Base-by-base conservation (phyloP, 2,888 invertebrate species). In the Netelia virgata region DNA sequence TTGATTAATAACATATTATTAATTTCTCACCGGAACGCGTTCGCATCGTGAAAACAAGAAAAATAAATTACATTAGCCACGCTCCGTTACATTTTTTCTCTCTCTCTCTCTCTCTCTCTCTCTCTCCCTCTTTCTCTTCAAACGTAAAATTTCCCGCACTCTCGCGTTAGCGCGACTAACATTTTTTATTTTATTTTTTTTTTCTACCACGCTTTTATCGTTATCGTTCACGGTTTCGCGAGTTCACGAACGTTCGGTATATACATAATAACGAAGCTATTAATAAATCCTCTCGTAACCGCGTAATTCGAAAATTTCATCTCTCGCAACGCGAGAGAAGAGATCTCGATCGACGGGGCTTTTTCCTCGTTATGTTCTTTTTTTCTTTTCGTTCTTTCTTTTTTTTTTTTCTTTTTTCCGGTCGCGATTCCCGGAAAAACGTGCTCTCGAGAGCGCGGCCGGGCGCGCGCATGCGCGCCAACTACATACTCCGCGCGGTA, bases 341-440 rank as follows among this genome's bases (percentile, higher is more conserved):
- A 14, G 18, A 18, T 16, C 9, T 9, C 18, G 61, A 11, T 55
- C 16, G 36, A 43, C 36, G 20, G 20, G 36, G 41, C 47, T 74
- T 69, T 64, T 77, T 57, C 6, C 20, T 41, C 69, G 11, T 59
- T 36, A 6, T 6, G 36, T 36, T 36, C 5, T 36, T 14, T 50
- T 68, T 47, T 55, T 18, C 53, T 75, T 70, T 74, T 70, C 80
- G 72, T 57, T 80, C 69, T 36, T 43, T 64, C 63, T 80, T 83
- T 53, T 47, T 59, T 18, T 28, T 47, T 59, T 18, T 47, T 20
- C 63, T 14, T 70, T 64, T 73, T 66, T 79, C 61, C 73, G 73
- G 63, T 75, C 66, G 79, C 64, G 43, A 57, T 76, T 73, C 18
- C 47, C 36, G 64, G 75, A 82, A 82, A 82, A 85, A 85, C 76